Evolutionary conservation across 2,797 vertebrate species (phyloP).

Genomic region (Sphenopsis melanotis): DNA sequence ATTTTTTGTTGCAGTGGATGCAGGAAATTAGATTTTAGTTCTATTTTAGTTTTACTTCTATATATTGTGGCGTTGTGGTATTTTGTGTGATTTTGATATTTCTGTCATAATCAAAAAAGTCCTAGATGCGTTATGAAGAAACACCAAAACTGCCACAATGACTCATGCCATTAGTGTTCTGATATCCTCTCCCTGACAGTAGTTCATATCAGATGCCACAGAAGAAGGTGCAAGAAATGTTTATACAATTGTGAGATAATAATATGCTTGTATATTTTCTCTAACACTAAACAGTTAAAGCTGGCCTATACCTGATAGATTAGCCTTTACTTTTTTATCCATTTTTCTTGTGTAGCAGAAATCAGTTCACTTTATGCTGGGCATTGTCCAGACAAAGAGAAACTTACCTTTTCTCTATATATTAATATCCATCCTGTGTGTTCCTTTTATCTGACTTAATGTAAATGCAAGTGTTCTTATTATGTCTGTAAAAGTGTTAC

Average conservation of each 20-base stretch:
- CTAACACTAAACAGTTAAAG: not conserved
- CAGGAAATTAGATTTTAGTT: not conserved
- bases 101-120: not conserved
- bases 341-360: not conserved
- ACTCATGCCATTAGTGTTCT: slow-evolving; percentile 27
- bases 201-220: not conserved
- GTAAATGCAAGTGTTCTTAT: slow-evolving; percentile 40
- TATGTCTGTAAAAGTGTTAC: slow-evolving; percentile 14
- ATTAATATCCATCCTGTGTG: not conserved
- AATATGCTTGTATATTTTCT: not conserved
- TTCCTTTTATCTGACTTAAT: slow-evolving; percentile 20
- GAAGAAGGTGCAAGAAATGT: slow-evolving; percentile 10
- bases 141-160: not conserved
- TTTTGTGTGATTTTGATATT: not conserved
- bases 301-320: not conserved
- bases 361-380: not conserved
- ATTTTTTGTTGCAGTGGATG: not conserved
- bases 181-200: not conserved
- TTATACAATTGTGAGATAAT: not conserved
- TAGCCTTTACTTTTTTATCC: not conserved
- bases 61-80: not conserved
- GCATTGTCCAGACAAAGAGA: not conserved
- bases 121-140: not conserved
- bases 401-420: not conserved
- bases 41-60: not conserved